Base-by-base conservation (phyloP, 2,113 vertebrate genomes). In the Malurus cyaneus region DNA sequence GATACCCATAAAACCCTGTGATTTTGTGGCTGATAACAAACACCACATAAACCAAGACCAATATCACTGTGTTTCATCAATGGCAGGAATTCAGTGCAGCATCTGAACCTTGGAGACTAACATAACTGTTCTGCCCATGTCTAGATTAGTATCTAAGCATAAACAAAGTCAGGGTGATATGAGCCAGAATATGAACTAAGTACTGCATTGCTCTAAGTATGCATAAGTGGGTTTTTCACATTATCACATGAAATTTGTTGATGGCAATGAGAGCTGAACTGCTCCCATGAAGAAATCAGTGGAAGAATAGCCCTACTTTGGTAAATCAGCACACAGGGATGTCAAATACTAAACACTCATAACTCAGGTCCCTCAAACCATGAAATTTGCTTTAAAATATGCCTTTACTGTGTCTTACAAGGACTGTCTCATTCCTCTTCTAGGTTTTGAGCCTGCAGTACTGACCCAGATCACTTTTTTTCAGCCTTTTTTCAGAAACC, bases 21-120 rank as follows among this genome's bases (percentile, higher is more conserved):
- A 94, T 93, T 95, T 81, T 72, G 32, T 31, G 57, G 49, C 49
- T 81, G 94, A 93, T 93, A 96, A 46, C 4, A 74, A 78, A 67
- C 85, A 67, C 18, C 79, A 56, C 34, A 80, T 80, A 95, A 94
- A 88, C 60, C 0, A 0, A 89, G 72, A 81, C 64, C 36, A 80
- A 12, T 86, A 92, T 83, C 65, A 1, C n/a, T 24, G 32, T 52
- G 52, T 80, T 92, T 84, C 64, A 86, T 90, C 85, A 92, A 46
- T 31, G 18, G 67, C 64, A 90, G 65, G 49, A 88, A 86, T 73
- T 78, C 54, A 32, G 34, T 62, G 28, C 39, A 95, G 56, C 36
- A 86, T 88, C 82, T 60, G 67, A 92, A 86, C 44, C 65, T 78
- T 46, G 46, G 59, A 87, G 64, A 67, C 39, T 71, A 74, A 70